These are phyloP conservation scores for Gobius niger DNA, from an alignment of 2,113 vertebrate genomes.

Conservation along the genomic window DNA sequence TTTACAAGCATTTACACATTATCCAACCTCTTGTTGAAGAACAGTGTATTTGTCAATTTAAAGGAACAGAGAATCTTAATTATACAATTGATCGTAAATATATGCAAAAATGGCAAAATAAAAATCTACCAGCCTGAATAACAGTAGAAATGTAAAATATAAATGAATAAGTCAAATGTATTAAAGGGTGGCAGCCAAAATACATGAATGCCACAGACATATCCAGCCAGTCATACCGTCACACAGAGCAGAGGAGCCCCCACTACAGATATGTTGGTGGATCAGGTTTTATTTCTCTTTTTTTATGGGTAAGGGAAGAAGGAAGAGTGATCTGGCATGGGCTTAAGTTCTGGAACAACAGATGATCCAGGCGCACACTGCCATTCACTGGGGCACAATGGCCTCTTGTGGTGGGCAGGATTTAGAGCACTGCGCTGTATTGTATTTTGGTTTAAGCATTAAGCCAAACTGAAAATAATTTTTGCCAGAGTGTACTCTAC, in stretches of 20 bases:
- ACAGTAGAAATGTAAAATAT: conserved; percentile 7
- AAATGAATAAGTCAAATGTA: conserved; percentile 23
- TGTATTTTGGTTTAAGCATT: background rate
- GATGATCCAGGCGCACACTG: conserved; percentile 16
- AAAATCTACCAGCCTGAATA: background rate
- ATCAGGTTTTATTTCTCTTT: conserved; percentile 59
- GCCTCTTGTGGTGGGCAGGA: conserved; percentile 52
- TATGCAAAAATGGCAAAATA: background rate
- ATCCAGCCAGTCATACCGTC: conserved; percentile 42
- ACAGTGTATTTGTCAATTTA: background rate
- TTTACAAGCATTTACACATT: conserved; percentile 2
- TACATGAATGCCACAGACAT: conserved; percentile 31
- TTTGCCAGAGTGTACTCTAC: background rate
- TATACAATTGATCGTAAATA: no score
- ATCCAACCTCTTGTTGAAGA: background rate
- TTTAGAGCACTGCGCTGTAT: conserved; percentile 18
- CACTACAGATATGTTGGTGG: conserved; percentile 40
- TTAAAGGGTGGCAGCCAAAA: conserved; percentile 10
- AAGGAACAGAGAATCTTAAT: no score
- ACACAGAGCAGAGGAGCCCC: conserved; percentile 36
- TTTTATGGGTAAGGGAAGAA: conserved; percentile 46
- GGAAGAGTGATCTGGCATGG: conserved; percentile 11
- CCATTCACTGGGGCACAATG: conserved; percentile 43
- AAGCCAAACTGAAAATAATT: background rate
- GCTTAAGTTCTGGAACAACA: conserved; percentile 19